Evolutionary conservation across 2,888 invertebrate genomes (phyloP).

Genomic region (Amorpha juglandis): DNA sequence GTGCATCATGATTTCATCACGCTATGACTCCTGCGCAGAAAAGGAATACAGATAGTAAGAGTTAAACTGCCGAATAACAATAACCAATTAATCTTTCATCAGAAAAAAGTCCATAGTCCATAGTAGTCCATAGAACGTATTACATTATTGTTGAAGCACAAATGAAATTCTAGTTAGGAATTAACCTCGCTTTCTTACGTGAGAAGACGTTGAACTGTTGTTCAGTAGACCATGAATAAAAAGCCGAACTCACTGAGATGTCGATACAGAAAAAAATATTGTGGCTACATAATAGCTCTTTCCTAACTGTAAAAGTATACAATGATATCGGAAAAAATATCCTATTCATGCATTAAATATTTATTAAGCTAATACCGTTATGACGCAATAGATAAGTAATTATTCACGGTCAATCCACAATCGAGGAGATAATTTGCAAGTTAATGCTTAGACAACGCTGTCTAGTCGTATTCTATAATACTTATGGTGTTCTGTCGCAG

Average conservation of each 20-base stretch:
- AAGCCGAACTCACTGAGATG: not conserved
- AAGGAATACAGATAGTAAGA: not conserved
- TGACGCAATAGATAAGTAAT: constrained; percentile 35
- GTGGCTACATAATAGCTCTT: not conserved
- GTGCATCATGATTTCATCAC: not conserved
- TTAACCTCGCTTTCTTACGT: not conserved
- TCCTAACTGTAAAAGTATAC: not conserved
- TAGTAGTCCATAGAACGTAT: not conserved
- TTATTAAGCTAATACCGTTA: constrained; percentile 27
- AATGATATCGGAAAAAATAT: not conserved
- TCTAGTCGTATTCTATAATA: not conserved
- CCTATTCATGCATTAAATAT: not conserved
- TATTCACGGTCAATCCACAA: constrained; percentile 41
- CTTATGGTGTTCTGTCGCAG: not conserved
- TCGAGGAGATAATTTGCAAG: constrained; percentile 30
- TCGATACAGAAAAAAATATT: not conserved
- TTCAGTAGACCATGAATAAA: constrained; percentile 17
- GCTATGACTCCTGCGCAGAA: not conserved
- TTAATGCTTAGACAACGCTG: constrained; percentile 10
- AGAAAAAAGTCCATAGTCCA: no score
- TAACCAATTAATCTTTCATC: no score
- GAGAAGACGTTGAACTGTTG: constrained; percentile 20
- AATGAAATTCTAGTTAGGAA: not conserved
- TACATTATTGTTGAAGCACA: not conserved
- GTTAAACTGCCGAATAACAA: not conserved